Base-by-base conservation (phyloP, 37 sponge, comb jelly and placozoan species). In the Cladorhizidae sp. region DNA sequence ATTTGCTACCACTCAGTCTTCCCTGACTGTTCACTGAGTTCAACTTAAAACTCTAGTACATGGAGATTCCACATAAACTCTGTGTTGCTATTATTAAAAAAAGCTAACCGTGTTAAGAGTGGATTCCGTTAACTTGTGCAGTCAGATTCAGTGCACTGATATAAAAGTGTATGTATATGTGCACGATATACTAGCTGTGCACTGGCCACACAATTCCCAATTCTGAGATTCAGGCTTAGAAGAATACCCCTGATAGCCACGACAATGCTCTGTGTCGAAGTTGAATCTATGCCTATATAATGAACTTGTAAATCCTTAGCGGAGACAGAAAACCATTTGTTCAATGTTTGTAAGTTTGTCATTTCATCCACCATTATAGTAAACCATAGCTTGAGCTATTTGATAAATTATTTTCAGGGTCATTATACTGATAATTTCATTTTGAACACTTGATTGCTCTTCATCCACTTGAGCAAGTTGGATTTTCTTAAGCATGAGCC, bases 281-380 rank as follows among this genome's bases (percentile, higher is more conserved):
- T 77, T 22, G 78, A 77, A 37, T 83, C 68, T 17, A 41, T 33
- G 54, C 70, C 33, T 36, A 77, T 78, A 59, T 82, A 65, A 61
- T 61, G 62, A n/a, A 17, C 62, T n/a, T 61, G n/a, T 22, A 61
- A 61, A 6, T 17, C 5, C 7, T 61, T 51, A 1, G 75, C 25
- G 14, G 62, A 12, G 35, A 75, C 85, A 37, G 74, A 61, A 41
- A 21, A 80, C 81, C 74, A 81, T 57, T 43, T 87, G 82, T 54
- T 87, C 88, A 39, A 25, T 37, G 56, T 87, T 83, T n/a, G 80
- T 31, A 82, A 36, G 43, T 87, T 68, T n/a, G n/a, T n/a, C n/a
- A n/a, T n/a, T n/a, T 87, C 82, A 82, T 82, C 87, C 23, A 75
- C 76, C 77, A 87, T 87, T 18, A 82, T 74, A 23, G 88, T 81